phyloP scores from a whole-genome alignment of 1,140 invertebrate species.

The Adelges cooleyi region DNA sequence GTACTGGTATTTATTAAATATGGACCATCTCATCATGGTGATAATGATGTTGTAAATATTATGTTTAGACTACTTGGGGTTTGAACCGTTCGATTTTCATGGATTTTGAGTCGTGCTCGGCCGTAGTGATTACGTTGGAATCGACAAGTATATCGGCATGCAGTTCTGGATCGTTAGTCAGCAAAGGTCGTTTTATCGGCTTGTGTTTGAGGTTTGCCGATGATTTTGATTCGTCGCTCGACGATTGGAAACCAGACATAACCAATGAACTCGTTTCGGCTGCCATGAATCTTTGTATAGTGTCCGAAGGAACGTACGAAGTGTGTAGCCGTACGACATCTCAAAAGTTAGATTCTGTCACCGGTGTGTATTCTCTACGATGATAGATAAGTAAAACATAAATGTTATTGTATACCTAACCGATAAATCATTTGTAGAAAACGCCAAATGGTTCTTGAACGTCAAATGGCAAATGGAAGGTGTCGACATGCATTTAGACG shows the following conservation, averaged over 20 bases:
- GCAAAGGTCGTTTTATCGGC: slow-evolving; percentile 65
- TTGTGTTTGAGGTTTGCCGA: slow-evolving; percentile 88
- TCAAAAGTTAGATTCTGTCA: slow-evolving; percentile 35
- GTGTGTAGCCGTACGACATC: slow-evolving; percentile 84
- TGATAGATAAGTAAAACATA: too few species aligned
- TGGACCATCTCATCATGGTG: background rate
- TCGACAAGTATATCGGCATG: slow-evolving; percentile 84
- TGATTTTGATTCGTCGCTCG: slow-evolving; percentile 89
- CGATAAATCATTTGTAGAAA: slow-evolving; percentile 58
- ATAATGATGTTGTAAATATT: background rate
- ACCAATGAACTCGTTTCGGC: slow-evolving; percentile 47
- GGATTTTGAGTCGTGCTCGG: slow-evolving; percentile 71
- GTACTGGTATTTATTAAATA: slow-evolving; percentile 37
- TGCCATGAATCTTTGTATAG: slow-evolving; percentile 90
- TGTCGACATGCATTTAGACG: slow-evolving; percentile 91
- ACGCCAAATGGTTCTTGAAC: slow-evolving; percentile 96
- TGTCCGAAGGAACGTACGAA: slow-evolving; percentile 96
- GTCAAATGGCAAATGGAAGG: slow-evolving; percentile 99
- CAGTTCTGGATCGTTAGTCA: slow-evolving; percentile 61
- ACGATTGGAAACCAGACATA: slow-evolving; percentile 93
- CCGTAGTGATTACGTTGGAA: slow-evolving; percentile 87
- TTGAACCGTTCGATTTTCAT: slow-evolving; percentile 48
- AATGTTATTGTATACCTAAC: too few species aligned
- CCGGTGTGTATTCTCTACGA: slow-evolving; percentile 7
- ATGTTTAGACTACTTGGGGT: slow-evolving; percentile 46